Evolutionary conservation across 2,888 invertebrate genomes (phyloP), one percentile per base, ranked within the genome.

Genomic region (Quadriops clusia): DNA sequence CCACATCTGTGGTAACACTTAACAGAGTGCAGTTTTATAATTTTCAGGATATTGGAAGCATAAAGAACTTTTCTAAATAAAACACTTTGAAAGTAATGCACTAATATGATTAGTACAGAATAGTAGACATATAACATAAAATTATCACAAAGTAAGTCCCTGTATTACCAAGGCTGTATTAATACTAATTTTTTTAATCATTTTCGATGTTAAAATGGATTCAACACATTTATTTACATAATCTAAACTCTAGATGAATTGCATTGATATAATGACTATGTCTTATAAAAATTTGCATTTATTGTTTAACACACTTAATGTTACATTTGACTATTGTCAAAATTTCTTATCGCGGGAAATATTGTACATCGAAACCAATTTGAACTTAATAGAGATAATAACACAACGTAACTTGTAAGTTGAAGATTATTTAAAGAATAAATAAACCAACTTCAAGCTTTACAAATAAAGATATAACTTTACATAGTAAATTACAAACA

Each of bases 221-320:
- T n/a, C n/a, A 22, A 16, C 29, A 29, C 22, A 29, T 22, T 29
- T 18, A 18, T 18, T 18, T 18, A 18, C 7, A 8, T 18, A 18
- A 18, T n/a, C n/a, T 18, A 18, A 18, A n/a, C n/a, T n/a, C n/a
- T 17, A 34, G 34, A 30, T 25, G 30, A 38, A 27, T 48, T 49
- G 49, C 49, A 49, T 49, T 49, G 49, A 46, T 47, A 46, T 38
- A 32, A 40, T 45, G 46, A 46, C 45, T 47, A 45, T 40, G 38
- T 28, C n/a, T n/a, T 16, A 33, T 33, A 32, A 36, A 33, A 36
- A 23, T 10, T 23, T 23, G 23, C 23, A 23, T 23, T 23, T n/a
- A 18, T 8, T 18, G n/a, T 18, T 18, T n/a, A n/a, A n/a, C n/a
- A n/a, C n/a, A n/a, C n/a, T n/a, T n/a, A n/a, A n/a, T n/a, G n/a